Conservation (phyloP, 2,888 invertebrate genomes). For the Gasteruption jaculator region DNA sequence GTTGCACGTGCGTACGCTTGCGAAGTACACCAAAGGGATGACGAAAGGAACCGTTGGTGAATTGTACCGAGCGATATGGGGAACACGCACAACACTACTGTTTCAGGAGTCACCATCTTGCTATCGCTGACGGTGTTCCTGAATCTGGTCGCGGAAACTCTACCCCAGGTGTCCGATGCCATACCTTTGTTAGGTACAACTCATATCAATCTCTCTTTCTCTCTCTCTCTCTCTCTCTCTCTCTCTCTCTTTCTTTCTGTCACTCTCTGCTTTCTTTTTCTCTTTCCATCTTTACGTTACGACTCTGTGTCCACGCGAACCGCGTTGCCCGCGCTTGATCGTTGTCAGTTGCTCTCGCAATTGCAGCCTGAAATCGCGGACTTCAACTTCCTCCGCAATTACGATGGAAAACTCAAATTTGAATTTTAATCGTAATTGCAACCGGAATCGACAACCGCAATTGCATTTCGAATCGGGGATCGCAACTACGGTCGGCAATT, state of each 20-base stretch:
- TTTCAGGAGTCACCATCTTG: conserved; percentile 98
- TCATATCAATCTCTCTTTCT: conserved; percentile 41
- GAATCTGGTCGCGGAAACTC: conserved; percentile 99
- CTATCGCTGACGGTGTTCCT: conserved; percentile 99
- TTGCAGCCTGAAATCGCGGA: not conserved
- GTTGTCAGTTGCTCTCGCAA: not conserved
- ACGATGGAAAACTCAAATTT: too few relatives aligned
- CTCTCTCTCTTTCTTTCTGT: conserved; percentile 6
- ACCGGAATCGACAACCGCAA: too few relatives aligned
- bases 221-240: conserved; percentile 19
- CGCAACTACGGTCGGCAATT: too few relatives aligned
- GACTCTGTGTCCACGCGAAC: not conserved
- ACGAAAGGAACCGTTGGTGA: too few relatives aligned
- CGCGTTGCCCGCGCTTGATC: not conserved
- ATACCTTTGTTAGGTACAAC: conserved; percentile 98
- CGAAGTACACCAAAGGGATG: too few relatives aligned
- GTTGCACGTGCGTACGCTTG: too few relatives aligned
- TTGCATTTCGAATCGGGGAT: too few relatives aligned
- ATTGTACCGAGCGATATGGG: too few relatives aligned
- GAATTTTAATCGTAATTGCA: too few relatives aligned
- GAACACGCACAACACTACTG: too few relatives aligned
- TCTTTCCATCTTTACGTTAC: conserved; percentile 15
- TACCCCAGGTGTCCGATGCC: conserved; percentile 99
- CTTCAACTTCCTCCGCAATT: too few relatives aligned
- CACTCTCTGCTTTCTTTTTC: not conserved